Percentiles rank a stretch among this genome's conserved stretches.
These are phyloP conservation scores for Aphelenchoides bicaudatus DNA, from an alignment of 2,888 invertebrate species.

Conservation along the genomic window DNA sequence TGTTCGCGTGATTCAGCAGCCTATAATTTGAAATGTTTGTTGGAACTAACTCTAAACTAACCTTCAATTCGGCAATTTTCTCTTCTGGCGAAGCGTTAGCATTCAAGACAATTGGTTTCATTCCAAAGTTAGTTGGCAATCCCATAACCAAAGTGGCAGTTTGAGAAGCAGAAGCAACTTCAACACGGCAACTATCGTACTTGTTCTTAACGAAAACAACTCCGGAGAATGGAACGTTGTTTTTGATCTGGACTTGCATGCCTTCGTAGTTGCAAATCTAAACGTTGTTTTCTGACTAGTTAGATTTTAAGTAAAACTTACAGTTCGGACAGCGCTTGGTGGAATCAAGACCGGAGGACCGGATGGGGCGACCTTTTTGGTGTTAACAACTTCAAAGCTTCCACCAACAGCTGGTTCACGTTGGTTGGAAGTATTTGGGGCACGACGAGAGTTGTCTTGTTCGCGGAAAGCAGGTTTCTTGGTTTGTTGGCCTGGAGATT, in stretches of 20 bases:
- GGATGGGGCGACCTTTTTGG: slow-evolving; percentile 24
- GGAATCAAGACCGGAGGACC: slow-evolving; percentile 44
- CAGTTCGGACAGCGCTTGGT: slow-evolving; percentile 54
- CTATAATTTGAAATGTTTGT: no score
- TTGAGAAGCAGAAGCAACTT: slow-evolving; percentile 39
- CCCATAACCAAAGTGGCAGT: slow-evolving; percentile 55
- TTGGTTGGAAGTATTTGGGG: neutral
- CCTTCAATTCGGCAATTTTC: slow-evolving; percentile 18
- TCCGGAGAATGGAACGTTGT: slow-evolving; percentile 54
- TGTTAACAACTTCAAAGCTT: slow-evolving; percentile 27
- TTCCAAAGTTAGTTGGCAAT: slow-evolving; percentile 58
- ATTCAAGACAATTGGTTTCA: slow-evolving; percentile 54
- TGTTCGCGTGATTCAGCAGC: slow-evolving; percentile 26
- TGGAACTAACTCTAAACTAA: slow-evolving; percentile 14
- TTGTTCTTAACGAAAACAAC: slow-evolving; percentile 61
- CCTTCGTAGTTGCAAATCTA: slow-evolving; percentile 61
- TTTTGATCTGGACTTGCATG: slow-evolving; percentile 58
- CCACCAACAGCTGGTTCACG: neutral
- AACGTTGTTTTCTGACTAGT: no score
- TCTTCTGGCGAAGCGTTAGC: slow-evolving; percentile 23
- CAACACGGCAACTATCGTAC: slow-evolving; percentile 60
- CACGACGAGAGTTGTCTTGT: neutral
- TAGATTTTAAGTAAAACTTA: no score
- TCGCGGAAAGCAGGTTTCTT: no score
- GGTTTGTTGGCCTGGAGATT: no score